These are phyloP conservation scores for Etheostoma cragini DNA, from an alignment of 2,113 vertebrate genomes.

Conservation along the genomic window DNA sequence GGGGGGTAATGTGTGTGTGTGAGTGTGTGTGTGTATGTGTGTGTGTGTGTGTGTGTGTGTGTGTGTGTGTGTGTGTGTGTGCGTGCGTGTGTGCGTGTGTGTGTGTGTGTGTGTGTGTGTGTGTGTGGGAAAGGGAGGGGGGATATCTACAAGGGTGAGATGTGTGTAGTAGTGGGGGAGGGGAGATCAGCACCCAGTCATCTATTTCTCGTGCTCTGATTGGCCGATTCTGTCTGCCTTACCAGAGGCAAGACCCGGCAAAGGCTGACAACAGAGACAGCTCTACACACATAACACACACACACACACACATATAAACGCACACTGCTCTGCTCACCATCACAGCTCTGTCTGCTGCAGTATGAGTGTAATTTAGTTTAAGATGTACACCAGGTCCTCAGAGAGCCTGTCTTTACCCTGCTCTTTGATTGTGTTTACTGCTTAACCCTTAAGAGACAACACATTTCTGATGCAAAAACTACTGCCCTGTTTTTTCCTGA, in stretches of 20 bases:
- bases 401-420: background rate
- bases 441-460: background rate
- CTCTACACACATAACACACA: background rate
- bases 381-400: slow-evolving; percentile 15
- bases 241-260: slow-evolving; percentile 61
- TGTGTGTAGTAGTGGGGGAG: slow-evolving; percentile 71
- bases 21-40: slow-evolving; percentile 10
- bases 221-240: slow-evolving; percentile 56
- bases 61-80: slow-evolving; percentile 12
- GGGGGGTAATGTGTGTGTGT: slow-evolving; percentile 29
- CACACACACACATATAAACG: slow-evolving; percentile 2
- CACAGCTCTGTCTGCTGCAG: slow-evolving; percentile 15
- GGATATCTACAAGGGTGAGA: slow-evolving; percentile 45
- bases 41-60: slow-evolving; percentile 3
- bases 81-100: background rate
- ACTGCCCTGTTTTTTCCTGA: slow-evolving; percentile 1
- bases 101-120: slow-evolving; percentile 13
- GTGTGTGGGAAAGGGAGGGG: background rate
- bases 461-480: slow-evolving; percentile 15
- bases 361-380: slow-evolving; percentile 20
- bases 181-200: slow-evolving; percentile 56
- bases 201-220: slow-evolving; percentile 57
- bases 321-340: slow-evolving; percentile 2
- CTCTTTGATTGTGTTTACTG: slow-evolving; percentile 19
- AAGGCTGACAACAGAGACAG: slow-evolving; percentile 69